phyloP scores from a whole-genome alignment of 2,797 vertebrate genomes.

The Schizopygopsis pylzovi region DNA sequence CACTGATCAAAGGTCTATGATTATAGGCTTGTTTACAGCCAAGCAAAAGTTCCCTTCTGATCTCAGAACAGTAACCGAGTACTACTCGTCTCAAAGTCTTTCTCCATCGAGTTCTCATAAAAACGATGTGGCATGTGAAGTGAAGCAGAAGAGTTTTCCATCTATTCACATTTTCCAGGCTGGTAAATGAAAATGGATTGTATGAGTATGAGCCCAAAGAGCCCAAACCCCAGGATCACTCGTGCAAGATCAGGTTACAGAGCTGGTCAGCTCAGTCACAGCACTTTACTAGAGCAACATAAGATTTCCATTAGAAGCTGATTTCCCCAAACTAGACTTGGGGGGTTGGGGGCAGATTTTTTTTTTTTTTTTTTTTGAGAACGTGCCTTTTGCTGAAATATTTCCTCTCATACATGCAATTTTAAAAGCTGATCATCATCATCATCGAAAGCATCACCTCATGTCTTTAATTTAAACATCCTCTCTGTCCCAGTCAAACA shows the following conservation, averaged over 20 bases:
- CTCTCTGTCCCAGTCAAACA: background rate
- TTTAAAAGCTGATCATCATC: background rate
- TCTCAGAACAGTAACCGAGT: background rate
- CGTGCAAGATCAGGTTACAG: conserved; percentile 16
- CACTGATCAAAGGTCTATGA: conserved; percentile 5
- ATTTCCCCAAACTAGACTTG: conserved; percentile 19
- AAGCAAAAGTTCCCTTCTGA: background rate
- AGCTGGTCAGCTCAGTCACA: conserved; percentile 22
- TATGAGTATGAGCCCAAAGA: conserved; percentile 5
- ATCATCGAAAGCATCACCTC: conserved; percentile 8
- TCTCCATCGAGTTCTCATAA: conserved; percentile 3
- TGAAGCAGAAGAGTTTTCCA: conserved; percentile 35
- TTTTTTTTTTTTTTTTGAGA: background rate
- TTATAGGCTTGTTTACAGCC: background rate
- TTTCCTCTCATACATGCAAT: background rate
- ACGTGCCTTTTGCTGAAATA: background rate
- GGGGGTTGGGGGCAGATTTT: background rate
- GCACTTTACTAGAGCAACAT: conserved; percentile 20
- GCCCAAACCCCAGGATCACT: conserved; percentile 33
- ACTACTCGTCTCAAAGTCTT: background rate
- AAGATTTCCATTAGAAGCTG: conserved; percentile 35
- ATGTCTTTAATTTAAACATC: background rate
- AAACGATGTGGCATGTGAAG: conserved; percentile 10
- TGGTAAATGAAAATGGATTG: conserved; percentile 26
- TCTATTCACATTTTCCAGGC: conserved; percentile 47